phyloP scores from a whole-genome alignment of 2,888 invertebrate species.

The Platerodrilus igneus region DNA sequence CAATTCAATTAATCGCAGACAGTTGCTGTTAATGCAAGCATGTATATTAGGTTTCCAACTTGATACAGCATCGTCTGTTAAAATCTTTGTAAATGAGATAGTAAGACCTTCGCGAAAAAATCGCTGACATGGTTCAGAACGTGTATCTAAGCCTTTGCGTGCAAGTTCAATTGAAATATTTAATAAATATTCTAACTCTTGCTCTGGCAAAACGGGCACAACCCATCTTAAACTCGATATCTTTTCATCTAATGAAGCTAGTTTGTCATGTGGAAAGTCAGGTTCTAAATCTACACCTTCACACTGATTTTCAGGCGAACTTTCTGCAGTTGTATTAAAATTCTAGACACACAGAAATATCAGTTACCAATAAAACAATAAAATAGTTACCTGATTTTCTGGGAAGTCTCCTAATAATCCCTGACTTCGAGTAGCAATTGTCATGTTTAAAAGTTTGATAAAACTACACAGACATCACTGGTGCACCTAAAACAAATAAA shows the following conservation, averaged over 20 bases:
- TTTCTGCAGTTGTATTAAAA: conserved; percentile 30
- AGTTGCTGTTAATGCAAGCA: conserved; percentile 89
- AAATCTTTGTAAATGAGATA: conserved; percentile 91
- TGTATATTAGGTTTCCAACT: conserved; percentile 98
- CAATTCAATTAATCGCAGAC: conserved; percentile 85
- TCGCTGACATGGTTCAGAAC: conserved; percentile 85
- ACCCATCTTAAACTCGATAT: conserved; percentile 96
- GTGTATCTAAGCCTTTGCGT: conserved; percentile 81
- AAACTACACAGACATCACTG: conserved; percentile 39
- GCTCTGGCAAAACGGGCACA: conserved; percentile 93
- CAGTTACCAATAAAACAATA: background rate
- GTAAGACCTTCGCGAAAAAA: conserved; percentile 94
- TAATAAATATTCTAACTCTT: conserved; percentile 88
- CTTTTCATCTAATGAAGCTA: conserved; percentile 89
- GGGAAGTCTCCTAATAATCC: conserved; percentile 56
- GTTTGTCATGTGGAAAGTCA: conserved; percentile 81
- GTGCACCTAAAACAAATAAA: conserved; percentile 31
- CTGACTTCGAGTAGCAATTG: conserved; percentile 60
- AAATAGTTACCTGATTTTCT: conserved; percentile 44
- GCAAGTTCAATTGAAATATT: conserved; percentile 86
- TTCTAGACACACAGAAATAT: conserved; percentile 17
- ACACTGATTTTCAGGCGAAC: conserved; percentile 34
- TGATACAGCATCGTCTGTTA: conserved; percentile 95
- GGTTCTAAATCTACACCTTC: conserved; percentile 49
- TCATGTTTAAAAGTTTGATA: conserved; percentile 47